phyloP scores from a whole-genome alignment of 2,888 invertebrate species.

The Drosophila glabriapex region DNA sequence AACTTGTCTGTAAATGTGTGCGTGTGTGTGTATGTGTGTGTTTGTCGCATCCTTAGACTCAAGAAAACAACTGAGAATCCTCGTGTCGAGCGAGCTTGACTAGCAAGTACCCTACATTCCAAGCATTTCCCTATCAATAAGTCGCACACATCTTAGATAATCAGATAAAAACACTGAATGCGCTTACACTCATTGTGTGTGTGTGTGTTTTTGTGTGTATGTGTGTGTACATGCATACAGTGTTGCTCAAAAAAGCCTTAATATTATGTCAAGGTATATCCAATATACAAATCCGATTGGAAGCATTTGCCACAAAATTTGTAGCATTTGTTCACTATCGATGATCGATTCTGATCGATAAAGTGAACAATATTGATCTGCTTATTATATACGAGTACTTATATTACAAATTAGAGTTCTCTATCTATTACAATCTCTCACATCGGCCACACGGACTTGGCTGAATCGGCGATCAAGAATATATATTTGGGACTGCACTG shows the following conservation, averaged over 20 bases:
- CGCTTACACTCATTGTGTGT: not conserved
- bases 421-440: not conserved
- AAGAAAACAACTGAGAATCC: slow-evolving; percentile 27
- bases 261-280: not conserved
- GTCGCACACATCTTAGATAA: not conserved
- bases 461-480: not conserved
- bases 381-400: not conserved
- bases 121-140: not conserved
- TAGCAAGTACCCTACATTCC: not conserved
- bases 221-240: not conserved
- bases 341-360: not conserved
- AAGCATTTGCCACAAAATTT: not conserved
- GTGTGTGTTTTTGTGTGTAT: not conserved
- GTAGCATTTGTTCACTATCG: not conserved
- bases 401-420: not conserved
- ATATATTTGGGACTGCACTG: not conserved
- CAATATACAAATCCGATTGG: not conserved
- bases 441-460: too few relatives aligned
- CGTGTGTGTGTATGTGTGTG: not conserved
- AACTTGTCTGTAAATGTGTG: slow-evolving; percentile 43
- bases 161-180: not conserved
- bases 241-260: not conserved
- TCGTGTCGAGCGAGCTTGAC: not conserved
- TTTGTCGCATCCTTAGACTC: slow-evolving; percentile 56
- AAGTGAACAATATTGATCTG: not conserved